Base-by-base conservation (phyloP, 2,888 invertebrate genomes). In the Sarcophaga rosellei region DNA sequence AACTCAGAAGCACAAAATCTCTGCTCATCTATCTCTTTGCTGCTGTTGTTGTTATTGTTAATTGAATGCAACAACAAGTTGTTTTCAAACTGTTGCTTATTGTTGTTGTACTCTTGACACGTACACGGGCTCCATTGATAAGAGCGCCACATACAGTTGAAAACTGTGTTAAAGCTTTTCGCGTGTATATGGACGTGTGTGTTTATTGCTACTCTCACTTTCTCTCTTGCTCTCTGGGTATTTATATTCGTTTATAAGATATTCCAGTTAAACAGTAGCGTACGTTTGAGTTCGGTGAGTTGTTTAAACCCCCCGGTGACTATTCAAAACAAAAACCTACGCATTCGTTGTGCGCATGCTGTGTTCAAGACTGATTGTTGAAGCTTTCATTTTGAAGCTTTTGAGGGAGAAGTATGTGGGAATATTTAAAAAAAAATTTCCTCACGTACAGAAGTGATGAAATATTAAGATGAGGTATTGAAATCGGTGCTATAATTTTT, bases 41-140 rank as follows among this genome's bases (percentile, higher is more conserved):
- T 63, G 23, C n/a, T 57, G 25, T 21, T 59, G 53, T 23, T 73
- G 17, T 53, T 53, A 2, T 2, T 53, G 2, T 10, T 35, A 35
- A 8, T 35, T 12, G 17, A 15, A 53, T 12, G n/a, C 35, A 84
- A 73, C 85, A 85, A 85, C 79, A 82, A 82, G 66, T 75, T 57
- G 66, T 80, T 80, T 62, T 62, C 2, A 53, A 85, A 82, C 81
- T 82, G 82, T 82, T 85, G 79, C 70, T 68, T 82, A 66, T 69
- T 61, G 61, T 76, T 65, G 53, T 69, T 81, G 63, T 68, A 61
- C n/a, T 69, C 59, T 47, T 69, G 66, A 57, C 73, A 53, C 53
- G 53, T 53, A 53, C 23, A 44, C 44, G 61, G 65, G 82, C 69
- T 81, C 20, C 45, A 77, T 47, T 77, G 80, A 77, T 86, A 83